These are phyloP conservation scores for Thereva unica DNA, from an alignment of 2,888 invertebrate species.

Conservation along the genomic window DNA sequence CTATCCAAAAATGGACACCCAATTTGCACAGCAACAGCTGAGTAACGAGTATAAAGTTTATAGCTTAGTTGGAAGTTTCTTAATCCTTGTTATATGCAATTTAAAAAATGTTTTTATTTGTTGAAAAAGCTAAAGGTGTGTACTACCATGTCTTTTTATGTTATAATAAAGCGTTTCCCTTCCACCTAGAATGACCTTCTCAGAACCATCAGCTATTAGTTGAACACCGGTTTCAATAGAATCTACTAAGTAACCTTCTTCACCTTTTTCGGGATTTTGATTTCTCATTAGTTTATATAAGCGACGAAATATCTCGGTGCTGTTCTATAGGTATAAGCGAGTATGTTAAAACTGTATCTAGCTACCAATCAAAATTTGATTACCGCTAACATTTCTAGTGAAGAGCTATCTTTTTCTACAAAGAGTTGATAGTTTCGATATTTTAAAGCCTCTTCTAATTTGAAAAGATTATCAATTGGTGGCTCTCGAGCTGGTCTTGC, in stretches of 20 bases:
- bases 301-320: conserved; percentile 73
- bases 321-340: conserved; percentile 61
- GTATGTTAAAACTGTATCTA: neutral
- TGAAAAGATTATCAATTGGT: conserved; percentile 68
- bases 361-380: conserved; percentile 22
- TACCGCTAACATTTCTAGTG: conserved; percentile 71
- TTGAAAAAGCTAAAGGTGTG: neutral
- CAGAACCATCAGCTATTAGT: conserved; percentile 64
- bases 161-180: conserved; percentile 77
- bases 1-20: conserved; percentile 77
- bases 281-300: conserved; percentile 70
- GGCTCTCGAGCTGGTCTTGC: conserved; percentile 73
- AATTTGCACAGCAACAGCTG: conserved; percentile 75
- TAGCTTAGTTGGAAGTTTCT: conserved; percentile 70
- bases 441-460: conserved; percentile 69
- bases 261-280: conserved; percentile 53
- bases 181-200: conserved; percentile 71
- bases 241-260: conserved; percentile 64
- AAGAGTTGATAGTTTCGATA: conserved; percentile 67
- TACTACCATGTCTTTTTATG: conserved; percentile 71
- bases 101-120: neutral
- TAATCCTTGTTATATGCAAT: conserved; percentile 44
- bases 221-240: conserved; percentile 74
- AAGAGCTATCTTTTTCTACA: conserved; percentile 75
- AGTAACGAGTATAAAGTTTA: conserved; percentile 76